phyloP scores from a whole-genome alignment of 2,888 invertebrate species.

The Pilophorus perplexus region DNA sequence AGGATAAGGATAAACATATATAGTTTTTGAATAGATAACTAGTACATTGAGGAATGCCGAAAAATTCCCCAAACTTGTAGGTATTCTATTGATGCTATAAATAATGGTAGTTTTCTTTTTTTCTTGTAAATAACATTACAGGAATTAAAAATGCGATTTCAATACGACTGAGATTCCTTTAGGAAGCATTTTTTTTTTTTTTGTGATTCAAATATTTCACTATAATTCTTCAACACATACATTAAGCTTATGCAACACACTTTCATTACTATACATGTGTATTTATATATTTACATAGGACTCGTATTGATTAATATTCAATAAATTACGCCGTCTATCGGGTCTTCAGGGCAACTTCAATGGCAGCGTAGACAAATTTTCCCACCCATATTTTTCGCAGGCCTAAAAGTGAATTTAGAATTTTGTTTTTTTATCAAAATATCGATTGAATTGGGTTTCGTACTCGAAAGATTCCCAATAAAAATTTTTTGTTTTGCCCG shows the following conservation, averaged over 20 bases:
- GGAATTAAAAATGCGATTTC: conserved; percentile 25
- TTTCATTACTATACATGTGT: conserved; percentile 44
- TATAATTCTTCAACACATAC: conserved; percentile 27
- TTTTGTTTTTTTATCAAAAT: conserved; percentile 19
- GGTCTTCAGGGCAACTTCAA: conserved; percentile 14
- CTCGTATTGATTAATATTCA: conserved; percentile 9
- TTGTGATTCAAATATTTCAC: conserved; percentile 3
- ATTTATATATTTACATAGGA: conserved; percentile 45
- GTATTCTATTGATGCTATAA: conserved; percentile 30
- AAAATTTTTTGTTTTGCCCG: too few species aligned
- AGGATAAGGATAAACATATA: conserved; percentile 33
- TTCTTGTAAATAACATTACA: conserved; percentile 22
- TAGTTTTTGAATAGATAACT: conserved; percentile 34
- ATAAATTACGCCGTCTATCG: conserved; percentile 32
- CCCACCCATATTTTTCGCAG: neutral
- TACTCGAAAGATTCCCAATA: too few species aligned
- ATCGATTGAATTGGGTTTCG: neutral
- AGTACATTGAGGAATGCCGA: conserved; percentile 30
- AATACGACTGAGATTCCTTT: conserved; percentile 45
- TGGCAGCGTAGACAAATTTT: conserved; percentile 17
- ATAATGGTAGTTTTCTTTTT: conserved; percentile 33
- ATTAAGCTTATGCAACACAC: conserved; percentile 43
- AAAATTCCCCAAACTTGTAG: conserved; percentile 14
- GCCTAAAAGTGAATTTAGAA: conserved; percentile 30
- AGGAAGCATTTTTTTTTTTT: conserved; percentile 44